These are phyloP conservation scores for Polypterus senegalus DNA, from an alignment of 2,113 vertebrate genomes.

Conservation along the genomic window DNA sequence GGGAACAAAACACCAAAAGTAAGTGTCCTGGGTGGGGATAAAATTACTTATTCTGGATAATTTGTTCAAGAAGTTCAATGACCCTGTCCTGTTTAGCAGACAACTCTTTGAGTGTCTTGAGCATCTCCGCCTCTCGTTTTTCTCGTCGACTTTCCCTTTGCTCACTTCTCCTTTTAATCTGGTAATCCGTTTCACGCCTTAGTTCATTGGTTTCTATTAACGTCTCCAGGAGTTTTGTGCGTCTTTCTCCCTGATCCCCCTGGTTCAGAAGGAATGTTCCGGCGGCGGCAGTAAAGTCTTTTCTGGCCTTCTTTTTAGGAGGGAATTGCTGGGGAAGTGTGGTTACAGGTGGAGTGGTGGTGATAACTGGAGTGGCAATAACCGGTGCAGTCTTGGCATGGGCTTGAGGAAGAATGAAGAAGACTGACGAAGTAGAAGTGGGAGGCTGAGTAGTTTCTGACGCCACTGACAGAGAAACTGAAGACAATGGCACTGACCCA, in stretches of 20 bases:
- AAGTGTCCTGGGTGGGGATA: background rate
- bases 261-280: background rate
- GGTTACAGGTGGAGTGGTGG: background rate
- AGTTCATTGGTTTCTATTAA: background rate
- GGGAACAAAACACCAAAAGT: too few relatives aligned
- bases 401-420: background rate
- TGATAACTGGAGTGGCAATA: background rate
- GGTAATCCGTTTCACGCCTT: background rate
- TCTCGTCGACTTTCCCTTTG: background rate
- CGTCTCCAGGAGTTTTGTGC: background rate
- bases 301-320: background rate
- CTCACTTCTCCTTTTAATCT: background rate
- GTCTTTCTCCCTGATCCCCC: background rate
- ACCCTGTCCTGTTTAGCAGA: background rate
- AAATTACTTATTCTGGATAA: background rate
- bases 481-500: background rate
- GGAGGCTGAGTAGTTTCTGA: background rate
- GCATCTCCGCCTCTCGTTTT: background rate
- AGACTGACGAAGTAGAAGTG: background rate
- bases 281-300: background rate
- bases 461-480: background rate
- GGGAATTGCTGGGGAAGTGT: background rate
- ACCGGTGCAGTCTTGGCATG: background rate
- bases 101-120: background rate
- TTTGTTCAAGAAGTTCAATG: background rate